A percentile compares a stretch with the other conserved stretches of the same genome.
Evolutionary conservation across 2,888 invertebrate genomes (phyloP).

Genomic region (Apotomis capreana): DNA sequence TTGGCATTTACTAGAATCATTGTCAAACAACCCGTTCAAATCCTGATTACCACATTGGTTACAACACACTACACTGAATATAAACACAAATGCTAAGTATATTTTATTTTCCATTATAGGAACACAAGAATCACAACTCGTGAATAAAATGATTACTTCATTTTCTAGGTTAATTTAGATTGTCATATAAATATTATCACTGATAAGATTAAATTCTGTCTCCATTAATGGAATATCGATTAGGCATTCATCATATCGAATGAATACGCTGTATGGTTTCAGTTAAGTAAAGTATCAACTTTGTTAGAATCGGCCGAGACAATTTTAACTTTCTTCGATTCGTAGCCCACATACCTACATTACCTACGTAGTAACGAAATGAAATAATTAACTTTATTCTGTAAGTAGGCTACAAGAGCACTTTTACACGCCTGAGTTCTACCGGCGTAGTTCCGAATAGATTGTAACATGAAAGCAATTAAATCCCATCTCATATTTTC

Average conservation of each 20-base stretch:
- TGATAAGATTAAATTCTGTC: conserved; percentile 35
- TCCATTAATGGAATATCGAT: conserved; percentile 39
- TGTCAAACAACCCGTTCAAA: conserved; percentile 52
- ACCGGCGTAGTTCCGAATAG: no score
- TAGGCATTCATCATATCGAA: conserved; percentile 24
- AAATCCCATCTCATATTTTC: no score
- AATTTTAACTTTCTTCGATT: no score
- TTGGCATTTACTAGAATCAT: conserved; percentile 48
- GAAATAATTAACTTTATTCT: no score
- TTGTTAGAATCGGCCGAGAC: neutral
- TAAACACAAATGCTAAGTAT: conserved; percentile 10
- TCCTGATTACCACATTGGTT: conserved; percentile 57
- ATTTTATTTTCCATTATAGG: conserved; percentile 31
- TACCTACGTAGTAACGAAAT: no score
- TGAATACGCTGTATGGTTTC: conserved; percentile 1
- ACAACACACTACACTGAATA: conserved; percentile 51
- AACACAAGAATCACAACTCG: conserved; percentile 9
- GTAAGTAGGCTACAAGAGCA: no score
- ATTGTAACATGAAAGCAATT: no score
- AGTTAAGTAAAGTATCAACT: neutral
- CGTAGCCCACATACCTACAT: no score
- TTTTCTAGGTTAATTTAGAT: conserved; percentile 40
- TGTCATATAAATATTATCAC: conserved; percentile 33
- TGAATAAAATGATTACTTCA: conserved; percentile 19
- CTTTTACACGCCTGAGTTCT: no score